Evolutionary conservation across 1,140 invertebrate genomes (phyloP), one percentile per base, ranked within the genome.

Genomic region (Lysiphlebus fabarum): DNA sequence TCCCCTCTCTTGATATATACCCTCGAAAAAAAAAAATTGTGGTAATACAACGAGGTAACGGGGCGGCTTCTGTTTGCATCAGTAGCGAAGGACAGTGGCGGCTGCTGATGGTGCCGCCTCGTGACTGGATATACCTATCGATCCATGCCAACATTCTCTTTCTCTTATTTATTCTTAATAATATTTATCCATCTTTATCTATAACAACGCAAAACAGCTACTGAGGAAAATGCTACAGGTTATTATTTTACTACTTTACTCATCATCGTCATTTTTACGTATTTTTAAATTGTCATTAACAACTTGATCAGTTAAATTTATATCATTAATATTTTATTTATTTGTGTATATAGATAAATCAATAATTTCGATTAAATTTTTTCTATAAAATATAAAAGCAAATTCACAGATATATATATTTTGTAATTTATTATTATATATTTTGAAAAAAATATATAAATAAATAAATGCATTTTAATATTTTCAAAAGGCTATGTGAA

Each of bases 41-140:
- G n/a, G 8, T 14, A 14, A 38, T 26, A 43, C 34, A 17, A 38
- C 5, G 26, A 33, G 44, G 58, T 43, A 34, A n/a, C 17, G 53
- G 41, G 50, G 50, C 40, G 49, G 51, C 58, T 59, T 53, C 58
- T 43, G 58, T 56, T 34, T 9, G 53, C 41, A n/a, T 33, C 54
- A 34, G 54, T 56, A 59, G 51, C 58, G 51, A 40, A 56, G 53
- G 42, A 51, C 58, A 47, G 53, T 33, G 48, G 49, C 48, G 44
- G 58, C 51, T 59, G 57, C 47, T 42, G 57, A 56, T 55, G 57
- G 57, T 59, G 57, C 62, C 58, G 62, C 57, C 62, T 63, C 62
- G 62, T 63, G 62, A 63, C 62, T 63, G 62, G 62, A 44, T 51
- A 44, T 51, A 53, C 38, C 62, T 63, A 63, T 63, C 62, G 62